phyloP scores from a whole-genome alignment of 2,888 invertebrate genomes.

The Sthenelais limicola region DNA sequence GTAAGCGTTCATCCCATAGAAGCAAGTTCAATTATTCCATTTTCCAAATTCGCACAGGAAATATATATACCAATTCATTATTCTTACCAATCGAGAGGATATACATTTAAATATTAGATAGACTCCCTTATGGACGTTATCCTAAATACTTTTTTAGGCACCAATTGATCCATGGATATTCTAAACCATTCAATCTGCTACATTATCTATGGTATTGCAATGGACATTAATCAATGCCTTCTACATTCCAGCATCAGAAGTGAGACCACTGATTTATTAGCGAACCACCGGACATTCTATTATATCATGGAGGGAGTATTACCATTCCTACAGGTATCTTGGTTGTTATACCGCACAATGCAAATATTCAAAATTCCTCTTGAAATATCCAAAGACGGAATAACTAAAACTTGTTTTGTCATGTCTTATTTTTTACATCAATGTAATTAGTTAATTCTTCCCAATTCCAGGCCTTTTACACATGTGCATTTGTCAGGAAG shows the following conservation, averaged over 20 bases:
- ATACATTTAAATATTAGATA: too few relatives aligned
- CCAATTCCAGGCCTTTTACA: not conserved
- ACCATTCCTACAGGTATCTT: slow-evolving; percentile 59
- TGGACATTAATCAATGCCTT: not conserved
- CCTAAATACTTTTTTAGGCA: too few relatives aligned
- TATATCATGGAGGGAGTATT: slow-evolving; percentile 67
- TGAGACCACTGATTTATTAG: not conserved
- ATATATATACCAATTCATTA: too few relatives aligned
- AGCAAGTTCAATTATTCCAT: too few relatives aligned
- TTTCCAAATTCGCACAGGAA: too few relatives aligned
- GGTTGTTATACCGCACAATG: not conserved
- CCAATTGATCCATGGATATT: too few relatives aligned
- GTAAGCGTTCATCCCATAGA: too few relatives aligned
- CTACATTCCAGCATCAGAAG: not conserved
- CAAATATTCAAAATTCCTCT: not conserved
- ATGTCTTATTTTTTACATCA: not conserved
- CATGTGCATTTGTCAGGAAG: slow-evolving; percentile 4
- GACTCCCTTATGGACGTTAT: too few relatives aligned
- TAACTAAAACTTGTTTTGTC: not conserved
- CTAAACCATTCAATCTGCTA: too few relatives aligned
- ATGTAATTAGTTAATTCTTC: not conserved
- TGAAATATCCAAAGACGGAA: not conserved
- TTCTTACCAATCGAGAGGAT: too few relatives aligned
- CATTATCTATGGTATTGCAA: too few relatives aligned
- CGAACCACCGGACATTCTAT: slow-evolving; percentile 55